These are phyloP conservation scores for Idris sp. DNA, from an alignment of 1,140 invertebrate species.

Conservation along the genomic window DNA sequence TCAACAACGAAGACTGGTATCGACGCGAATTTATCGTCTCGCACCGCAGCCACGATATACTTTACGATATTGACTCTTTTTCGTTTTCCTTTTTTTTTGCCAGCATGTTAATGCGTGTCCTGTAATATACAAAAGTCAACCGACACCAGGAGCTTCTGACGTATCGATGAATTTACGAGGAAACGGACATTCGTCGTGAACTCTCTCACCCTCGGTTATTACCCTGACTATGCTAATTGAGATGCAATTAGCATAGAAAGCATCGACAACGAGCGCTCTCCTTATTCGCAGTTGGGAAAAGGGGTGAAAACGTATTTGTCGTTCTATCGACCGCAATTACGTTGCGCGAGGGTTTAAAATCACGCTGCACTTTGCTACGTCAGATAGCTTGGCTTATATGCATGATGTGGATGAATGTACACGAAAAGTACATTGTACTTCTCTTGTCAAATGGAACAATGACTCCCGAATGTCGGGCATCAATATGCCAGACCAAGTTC, in stretches of 20 bases:
- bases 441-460: constrained; percentile 51
- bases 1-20: constrained; percentile 43
- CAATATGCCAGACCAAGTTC: constrained; percentile 58
- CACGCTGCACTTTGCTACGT: constrained; percentile 60
- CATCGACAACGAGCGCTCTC: constrained; percentile 67
- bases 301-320: constrained; percentile 71
- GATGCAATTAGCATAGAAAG: constrained; percentile 77
- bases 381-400: constrained; percentile 39
- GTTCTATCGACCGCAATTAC: constrained; percentile 74
- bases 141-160: constrained; percentile 44
- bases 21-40: constrained; percentile 52
- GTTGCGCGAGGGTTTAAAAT: constrained; percentile 55
- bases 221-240: constrained; percentile 76
- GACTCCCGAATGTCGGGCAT: constrained; percentile 45
- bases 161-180: constrained; percentile 78
- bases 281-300: constrained; percentile 56
- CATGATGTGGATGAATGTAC: constrained; percentile 28
- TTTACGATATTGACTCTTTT: constrained; percentile 78
- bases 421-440: constrained; percentile 61
- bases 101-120: constrained; percentile 72
- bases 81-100: constrained; percentile 38
- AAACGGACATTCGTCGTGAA: constrained; percentile 71
- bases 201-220: constrained; percentile 66
- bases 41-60: constrained; percentile 38
- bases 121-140: constrained; percentile 36